These are phyloP conservation scores for Brotula barbata DNA, from an alignment of 2,797 vertebrate species.

Conservation along the genomic window DNA sequence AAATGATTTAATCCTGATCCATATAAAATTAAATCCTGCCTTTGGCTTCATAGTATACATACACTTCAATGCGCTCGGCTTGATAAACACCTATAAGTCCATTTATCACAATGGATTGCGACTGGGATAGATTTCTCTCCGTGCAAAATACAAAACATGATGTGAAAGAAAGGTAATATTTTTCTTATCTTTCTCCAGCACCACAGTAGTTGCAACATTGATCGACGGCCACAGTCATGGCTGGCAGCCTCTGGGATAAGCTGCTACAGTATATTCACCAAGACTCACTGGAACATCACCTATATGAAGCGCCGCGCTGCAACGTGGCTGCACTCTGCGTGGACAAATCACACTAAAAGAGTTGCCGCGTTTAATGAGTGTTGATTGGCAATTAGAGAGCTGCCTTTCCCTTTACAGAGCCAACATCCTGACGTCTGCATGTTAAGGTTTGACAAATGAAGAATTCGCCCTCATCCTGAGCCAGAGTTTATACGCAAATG, in stretches of 20 bases:
- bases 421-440: slow-evolving; percentile 61
- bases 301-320: slow-evolving; percentile 32
- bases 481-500: slow-evolving; percentile 56
- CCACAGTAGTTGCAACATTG: slow-evolving; percentile 1
- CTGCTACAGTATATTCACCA: slow-evolving; percentile 29
- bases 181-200: background rate
- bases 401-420: slow-evolving; percentile 44
- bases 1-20: too few relatives aligned
- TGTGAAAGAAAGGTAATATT: background rate
- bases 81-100: slow-evolving; percentile 7
- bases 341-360: slow-evolving; percentile 46
- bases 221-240: slow-evolving; percentile 13
- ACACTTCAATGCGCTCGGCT: background rate
- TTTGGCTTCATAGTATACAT: background rate
- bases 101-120: slow-evolving; percentile 1
- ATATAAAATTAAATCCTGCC: background rate
- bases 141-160: background rate
- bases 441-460: slow-evolving; percentile 70
- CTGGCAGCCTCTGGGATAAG: slow-evolving; percentile 15
- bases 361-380: slow-evolving; percentile 54
- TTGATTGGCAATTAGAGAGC: slow-evolving; percentile 62
- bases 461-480: slow-evolving; percentile 49
- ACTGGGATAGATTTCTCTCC: background rate
- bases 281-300: slow-evolving; percentile 30
- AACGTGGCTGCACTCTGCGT: slow-evolving; percentile 37